Evolutionary conservation across 2,797 vertebrate genomes (phyloP).

Genomic region (Falco biarmicus): DNA sequence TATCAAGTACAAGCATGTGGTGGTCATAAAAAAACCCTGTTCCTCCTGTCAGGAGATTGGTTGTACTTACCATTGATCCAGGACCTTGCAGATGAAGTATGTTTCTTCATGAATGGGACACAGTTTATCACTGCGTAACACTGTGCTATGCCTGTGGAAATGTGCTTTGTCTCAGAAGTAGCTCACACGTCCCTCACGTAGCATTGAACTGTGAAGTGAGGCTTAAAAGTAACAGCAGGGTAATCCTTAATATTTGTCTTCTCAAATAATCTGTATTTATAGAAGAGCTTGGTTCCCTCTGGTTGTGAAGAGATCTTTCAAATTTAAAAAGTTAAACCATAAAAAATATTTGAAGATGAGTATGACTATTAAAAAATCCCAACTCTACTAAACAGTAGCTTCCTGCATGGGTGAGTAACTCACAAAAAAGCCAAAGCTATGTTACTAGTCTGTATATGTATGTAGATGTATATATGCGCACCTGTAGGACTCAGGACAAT

Average conservation of each 20-base stretch:
- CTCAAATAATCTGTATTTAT: not conserved
- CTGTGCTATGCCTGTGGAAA: not conserved
- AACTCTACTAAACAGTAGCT: not conserved
- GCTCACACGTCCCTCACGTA: not conserved
- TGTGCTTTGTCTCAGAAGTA: not conserved
- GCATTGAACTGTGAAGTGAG: not conserved
- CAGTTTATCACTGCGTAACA: not conserved
- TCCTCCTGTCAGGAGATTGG: not conserved
- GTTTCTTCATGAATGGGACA: not conserved
- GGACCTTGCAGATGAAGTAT: not conserved
- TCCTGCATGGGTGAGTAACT: not conserved
- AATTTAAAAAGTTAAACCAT: not conserved
- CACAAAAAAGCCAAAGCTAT: not conserved
- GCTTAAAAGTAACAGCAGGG: not conserved
- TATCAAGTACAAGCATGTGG: not conserved
- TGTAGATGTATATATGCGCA: too few species aligned
- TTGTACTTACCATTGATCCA: not conserved
- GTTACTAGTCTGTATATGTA: not conserved
- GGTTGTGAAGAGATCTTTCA: not conserved
- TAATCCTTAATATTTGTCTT: not conserved
- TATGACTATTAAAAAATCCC: not conserved
- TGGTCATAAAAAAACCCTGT: not conserved
- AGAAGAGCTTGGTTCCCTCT: not conserved
- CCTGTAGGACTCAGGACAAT: not conserved
- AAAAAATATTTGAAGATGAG: not conserved